phyloP scores from a whole-genome alignment of 2,888 invertebrate species.

The Melinopterus prodromus region DNA sequence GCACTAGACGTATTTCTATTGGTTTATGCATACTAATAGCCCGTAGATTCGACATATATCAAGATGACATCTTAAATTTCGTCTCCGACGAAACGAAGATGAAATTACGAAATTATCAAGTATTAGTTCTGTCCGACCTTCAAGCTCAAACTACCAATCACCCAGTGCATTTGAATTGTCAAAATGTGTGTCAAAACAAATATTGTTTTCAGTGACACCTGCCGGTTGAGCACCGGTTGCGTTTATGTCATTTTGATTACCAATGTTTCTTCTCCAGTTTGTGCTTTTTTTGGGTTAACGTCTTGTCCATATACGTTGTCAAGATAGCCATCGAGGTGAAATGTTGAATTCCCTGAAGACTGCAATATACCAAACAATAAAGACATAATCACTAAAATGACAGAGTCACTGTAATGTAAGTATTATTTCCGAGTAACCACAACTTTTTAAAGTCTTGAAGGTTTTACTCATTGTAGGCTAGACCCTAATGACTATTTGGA shows the following conservation, averaged over 20 bases:
- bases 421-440: not conserved
- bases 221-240: not conserved
- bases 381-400: not conserved
- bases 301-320: not conserved
- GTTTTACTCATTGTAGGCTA: not conserved
- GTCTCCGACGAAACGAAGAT: too few relatives aligned
- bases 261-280: not conserved
- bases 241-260: not conserved
- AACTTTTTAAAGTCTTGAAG: not conserved
- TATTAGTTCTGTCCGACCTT: too few relatives aligned
- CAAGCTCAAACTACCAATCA: too few relatives aligned
- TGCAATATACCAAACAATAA: not conserved
- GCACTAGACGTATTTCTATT: too few relatives aligned
- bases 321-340: not conserved
- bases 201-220: not conserved
- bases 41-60: too few relatives aligned
- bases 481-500: slow-evolving; percentile 4
- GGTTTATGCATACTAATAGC: too few relatives aligned
- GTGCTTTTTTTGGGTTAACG: not conserved
- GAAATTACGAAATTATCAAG: too few relatives aligned
- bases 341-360: not conserved
- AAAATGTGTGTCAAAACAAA: too few relatives aligned
- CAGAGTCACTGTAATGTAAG: not conserved
- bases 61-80: too few relatives aligned
- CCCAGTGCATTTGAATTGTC: too few relatives aligned